phyloP scores from a whole-genome alignment of 2,797 vertebrate genomes.

The Spinibarbus caldwelli region DNA sequence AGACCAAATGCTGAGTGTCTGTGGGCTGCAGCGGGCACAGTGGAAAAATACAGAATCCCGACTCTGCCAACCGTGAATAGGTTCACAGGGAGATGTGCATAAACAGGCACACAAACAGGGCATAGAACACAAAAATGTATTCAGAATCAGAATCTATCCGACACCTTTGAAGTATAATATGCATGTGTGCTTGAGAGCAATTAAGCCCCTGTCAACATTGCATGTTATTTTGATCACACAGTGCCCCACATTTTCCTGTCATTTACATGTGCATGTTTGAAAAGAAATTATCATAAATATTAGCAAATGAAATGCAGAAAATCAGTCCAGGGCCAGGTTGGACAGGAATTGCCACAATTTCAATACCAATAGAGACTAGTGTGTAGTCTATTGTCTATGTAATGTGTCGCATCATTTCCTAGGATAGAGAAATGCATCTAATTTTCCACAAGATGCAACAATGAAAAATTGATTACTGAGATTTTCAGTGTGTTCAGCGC shows the following conservation, averaged over 20 bases:
- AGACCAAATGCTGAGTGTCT: conserved; percentile 36
- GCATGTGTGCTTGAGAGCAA: background rate
- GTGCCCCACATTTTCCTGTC: conserved; percentile 6
- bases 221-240: conserved; percentile 21
- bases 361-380: background rate
- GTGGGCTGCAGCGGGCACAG: conserved; percentile 46
- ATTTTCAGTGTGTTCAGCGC: background rate
- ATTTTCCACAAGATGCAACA: background rate
- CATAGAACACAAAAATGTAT: conserved; percentile 25
- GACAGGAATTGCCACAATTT: background rate
- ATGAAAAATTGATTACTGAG: background rate
- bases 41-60: conserved; percentile 61
- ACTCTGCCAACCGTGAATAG: conserved; percentile 32
- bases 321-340: background rate
- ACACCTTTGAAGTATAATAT: conserved; percentile 40
- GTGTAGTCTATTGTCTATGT: background rate
- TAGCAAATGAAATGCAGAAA: conserved; percentile 19
- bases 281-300: conserved; percentile 34
- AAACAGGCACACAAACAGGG: background rate
- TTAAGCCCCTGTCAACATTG: background rate
- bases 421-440: background rate
- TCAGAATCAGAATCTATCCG: conserved; percentile 1
- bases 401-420: background rate
- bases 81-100: conserved; percentile 20
- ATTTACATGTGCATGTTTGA: conserved; percentile 21